Conservation (phyloP, 2,888 invertebrate genomes). For the Caenorhabditis angaria region DNA sequence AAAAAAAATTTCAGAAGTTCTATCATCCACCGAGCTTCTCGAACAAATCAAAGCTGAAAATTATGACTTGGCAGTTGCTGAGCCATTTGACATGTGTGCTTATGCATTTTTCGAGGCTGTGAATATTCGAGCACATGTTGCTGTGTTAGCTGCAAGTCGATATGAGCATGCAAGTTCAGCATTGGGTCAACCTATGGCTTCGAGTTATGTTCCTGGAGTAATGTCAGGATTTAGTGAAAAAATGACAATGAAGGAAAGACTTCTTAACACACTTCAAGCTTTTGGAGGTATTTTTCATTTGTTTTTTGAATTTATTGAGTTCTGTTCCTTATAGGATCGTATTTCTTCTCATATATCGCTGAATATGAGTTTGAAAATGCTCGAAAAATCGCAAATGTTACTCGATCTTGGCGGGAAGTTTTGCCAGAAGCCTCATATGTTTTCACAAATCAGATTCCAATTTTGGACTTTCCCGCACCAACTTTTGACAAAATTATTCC, state of each 20-base stretch:
- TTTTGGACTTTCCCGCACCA: constrained; percentile 52
- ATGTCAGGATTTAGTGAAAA: not conserved
- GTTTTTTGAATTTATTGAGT: not conserved
- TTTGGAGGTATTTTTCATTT: not conserved
- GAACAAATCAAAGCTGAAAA: constrained; percentile 41
- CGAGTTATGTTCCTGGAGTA: constrained; percentile 25
- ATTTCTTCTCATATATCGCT: constrained; percentile 7
- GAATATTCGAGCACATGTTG: constrained; percentile 41
- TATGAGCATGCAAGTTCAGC: constrained; percentile 39
- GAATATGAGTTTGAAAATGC: constrained; percentile 6
- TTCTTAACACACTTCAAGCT: constrained; percentile 30
- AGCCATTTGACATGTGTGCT: constrained; percentile 52
- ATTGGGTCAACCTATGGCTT: constrained; percentile 38
- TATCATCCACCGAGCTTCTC: constrained; percentile 23
- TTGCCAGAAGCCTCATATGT: constrained; percentile 42
- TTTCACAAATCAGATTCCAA: constrained; percentile 46
- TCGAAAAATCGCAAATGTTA: constrained; percentile 17
- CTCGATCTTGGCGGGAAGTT: constrained; percentile 18
- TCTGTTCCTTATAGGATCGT: not conserved
- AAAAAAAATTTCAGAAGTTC: constrained; percentile 13
- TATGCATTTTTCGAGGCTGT: constrained; percentile 33
- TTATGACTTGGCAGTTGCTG: constrained; percentile 49
- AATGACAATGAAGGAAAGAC: constrained; percentile 16
- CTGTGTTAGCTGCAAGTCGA: constrained; percentile 28
- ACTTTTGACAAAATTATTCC: constrained; percentile 48